Conservation (phyloP, 2,888 invertebrate genomes). For the Crossocerus cetratus region DNA sequence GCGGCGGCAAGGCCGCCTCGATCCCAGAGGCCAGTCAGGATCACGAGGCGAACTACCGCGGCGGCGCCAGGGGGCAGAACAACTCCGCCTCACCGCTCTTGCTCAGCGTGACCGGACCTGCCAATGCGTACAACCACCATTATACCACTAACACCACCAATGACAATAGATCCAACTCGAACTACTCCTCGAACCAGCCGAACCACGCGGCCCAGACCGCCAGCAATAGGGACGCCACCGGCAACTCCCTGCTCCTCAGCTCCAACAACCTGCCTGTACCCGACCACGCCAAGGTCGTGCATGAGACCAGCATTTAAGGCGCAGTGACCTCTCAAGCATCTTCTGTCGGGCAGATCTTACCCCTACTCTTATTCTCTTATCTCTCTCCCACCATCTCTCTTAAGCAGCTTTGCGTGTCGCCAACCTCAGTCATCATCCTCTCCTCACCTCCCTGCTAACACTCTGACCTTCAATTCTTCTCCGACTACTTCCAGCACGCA, state of each 20-base stretch:
- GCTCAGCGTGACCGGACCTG: constrained; percentile 72
- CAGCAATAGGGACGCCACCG: constrained; percentile 66
- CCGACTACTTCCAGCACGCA: not conserved
- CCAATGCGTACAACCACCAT: constrained; percentile 67
- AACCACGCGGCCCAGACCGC: constrained; percentile 64
- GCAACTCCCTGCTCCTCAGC: constrained; percentile 69
- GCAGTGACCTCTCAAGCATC: constrained; percentile 7
- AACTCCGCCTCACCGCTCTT: constrained; percentile 73
- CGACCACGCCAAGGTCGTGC: constrained; percentile 83
- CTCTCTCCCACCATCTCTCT: not conserved
- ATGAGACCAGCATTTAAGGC: constrained; percentile 85
- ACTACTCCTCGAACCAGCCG: constrained; percentile 62
- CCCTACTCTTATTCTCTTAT: not conserved
- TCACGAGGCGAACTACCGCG: constrained; percentile 75
- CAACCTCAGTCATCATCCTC: not conserved
- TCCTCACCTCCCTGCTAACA: not conserved
- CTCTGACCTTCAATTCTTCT: not conserved
- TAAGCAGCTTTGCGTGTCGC: constrained; percentile 43
- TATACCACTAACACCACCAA: constrained; percentile 61
- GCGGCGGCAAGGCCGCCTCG: constrained; percentile 81
- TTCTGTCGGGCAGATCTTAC: not conserved
- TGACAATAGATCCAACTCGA: constrained; percentile 63
- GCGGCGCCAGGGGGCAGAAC: constrained; percentile 68
- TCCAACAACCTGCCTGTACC: constrained; percentile 77
- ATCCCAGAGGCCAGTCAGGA: constrained; percentile 73